Evolutionary conservation across 2,797 vertebrate genomes (phyloP).

Genomic region (Hoplostethus mediterraneus): DNA sequence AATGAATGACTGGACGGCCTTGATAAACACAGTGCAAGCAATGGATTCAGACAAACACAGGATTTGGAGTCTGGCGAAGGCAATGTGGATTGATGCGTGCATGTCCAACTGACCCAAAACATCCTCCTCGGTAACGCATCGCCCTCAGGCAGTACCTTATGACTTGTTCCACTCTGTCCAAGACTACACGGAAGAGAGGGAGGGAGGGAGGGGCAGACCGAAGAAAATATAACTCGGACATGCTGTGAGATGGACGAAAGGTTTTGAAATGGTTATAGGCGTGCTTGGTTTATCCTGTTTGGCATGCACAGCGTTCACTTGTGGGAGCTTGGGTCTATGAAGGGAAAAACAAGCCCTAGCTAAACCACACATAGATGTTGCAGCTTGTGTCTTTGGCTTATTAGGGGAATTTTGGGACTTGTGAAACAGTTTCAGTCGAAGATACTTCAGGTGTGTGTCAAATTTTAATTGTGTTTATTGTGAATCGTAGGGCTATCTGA

Average conservation of each 20-base stretch:
- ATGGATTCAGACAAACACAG: too few species aligned
- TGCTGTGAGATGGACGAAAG: conserved; percentile 46
- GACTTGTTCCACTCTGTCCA: conserved; percentile 24
- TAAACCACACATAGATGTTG: conserved; percentile 54
- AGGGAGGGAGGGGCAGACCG: neutral
- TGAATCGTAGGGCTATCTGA: neutral
- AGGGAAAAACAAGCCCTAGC: conserved; percentile 28
- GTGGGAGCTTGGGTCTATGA: conserved; percentile 26
- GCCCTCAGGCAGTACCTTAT: conserved; percentile 33
- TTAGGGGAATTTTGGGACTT: neutral
- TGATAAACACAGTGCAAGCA: too few species aligned
- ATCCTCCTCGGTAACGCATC: neutral
- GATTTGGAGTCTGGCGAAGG: too few species aligned
- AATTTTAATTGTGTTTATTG: conserved; percentile 19
- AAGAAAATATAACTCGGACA: conserved; percentile 26
- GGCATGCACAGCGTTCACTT: conserved; percentile 37
- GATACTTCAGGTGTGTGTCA: conserved; percentile 20
- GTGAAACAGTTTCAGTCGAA: conserved; percentile 4
- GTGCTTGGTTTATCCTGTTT: conserved; percentile 46
- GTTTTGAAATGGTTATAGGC: conserved; percentile 47
- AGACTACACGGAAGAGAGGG: conserved; percentile 19
- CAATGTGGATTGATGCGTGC: too few species aligned
- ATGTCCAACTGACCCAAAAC: too few species aligned
- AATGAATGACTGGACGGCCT: too few species aligned
- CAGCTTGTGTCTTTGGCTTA: conserved; percentile 37